Evolutionary conservation across 2,113 vertebrate species (phyloP).

Genomic region (Leiothrix lutea): DNA sequence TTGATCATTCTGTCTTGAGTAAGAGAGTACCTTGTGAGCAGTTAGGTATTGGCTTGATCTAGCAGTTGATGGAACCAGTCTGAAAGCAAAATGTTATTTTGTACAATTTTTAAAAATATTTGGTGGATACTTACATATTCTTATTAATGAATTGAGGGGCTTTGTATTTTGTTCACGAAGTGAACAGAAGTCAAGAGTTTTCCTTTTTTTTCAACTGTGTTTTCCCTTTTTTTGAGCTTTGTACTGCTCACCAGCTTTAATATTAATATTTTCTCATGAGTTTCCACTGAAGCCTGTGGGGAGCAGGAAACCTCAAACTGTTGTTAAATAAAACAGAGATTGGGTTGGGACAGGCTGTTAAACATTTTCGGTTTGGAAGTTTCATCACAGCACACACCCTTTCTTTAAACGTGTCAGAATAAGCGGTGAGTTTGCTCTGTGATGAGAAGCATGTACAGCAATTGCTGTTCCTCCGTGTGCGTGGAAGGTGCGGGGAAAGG

Average conservation of each 20-base stretch:
- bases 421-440: not conserved
- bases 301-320: not conserved
- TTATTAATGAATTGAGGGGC: not conserved
- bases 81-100: not conserved
- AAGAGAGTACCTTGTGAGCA: not conserved
- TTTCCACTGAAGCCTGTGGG: not conserved
- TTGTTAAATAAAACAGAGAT: not conserved
- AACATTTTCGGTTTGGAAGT: not conserved
- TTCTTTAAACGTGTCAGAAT: not conserved
- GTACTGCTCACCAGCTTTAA: not conserved
- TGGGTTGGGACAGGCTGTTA: not conserved
- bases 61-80: not conserved
- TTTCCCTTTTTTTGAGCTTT: not conserved
- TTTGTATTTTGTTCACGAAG: not conserved
- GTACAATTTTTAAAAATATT: not conserved
- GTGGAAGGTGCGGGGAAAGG: not conserved
- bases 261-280: not conserved
- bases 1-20: not conserved
- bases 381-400: not conserved
- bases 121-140: not conserved
- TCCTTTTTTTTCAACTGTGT: not conserved
- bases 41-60: not conserved
- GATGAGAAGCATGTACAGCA: not conserved
- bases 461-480: accelerated
- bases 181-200: not conserved